Conservation (phyloP, 2,797 vertebrate genomes). For the Sarcophilus harrisii region DNA sequence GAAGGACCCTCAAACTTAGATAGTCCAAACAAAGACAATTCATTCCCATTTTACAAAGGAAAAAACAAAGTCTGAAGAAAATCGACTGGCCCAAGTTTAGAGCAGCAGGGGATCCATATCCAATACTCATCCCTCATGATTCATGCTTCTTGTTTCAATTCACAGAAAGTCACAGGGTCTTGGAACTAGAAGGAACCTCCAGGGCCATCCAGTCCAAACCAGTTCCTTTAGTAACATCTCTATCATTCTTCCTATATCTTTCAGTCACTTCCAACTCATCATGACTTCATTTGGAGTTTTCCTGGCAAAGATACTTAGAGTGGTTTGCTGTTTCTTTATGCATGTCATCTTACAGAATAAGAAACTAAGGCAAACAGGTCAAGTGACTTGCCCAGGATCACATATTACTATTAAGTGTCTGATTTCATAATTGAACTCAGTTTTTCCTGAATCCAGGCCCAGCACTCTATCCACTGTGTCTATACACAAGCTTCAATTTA, state of each 20-base stretch:
- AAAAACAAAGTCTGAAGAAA: neutral
- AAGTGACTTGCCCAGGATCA: neutral
- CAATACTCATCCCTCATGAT: neutral
- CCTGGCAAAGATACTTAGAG: neutral
- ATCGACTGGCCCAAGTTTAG: neutral
- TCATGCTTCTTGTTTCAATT: neutral
- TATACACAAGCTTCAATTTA: neutral
- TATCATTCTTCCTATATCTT: neutral
- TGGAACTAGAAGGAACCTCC: neutral
- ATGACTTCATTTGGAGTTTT: neutral
- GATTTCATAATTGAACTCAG: neutral
- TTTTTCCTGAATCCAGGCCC: neutral
- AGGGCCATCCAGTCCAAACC: neutral
- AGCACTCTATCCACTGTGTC: neutral
- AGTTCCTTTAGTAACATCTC: neutral
- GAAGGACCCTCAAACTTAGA: neutral
- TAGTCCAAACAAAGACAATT: neutral
- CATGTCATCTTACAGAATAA: neutral
- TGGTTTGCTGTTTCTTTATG: neutral
- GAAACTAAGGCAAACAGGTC: neutral
- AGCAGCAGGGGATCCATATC: neutral
- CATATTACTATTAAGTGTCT: neutral
- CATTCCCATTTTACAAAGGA: neutral
- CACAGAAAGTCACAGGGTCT: neutral
- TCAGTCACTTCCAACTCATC: neutral